Percentiles rank a stretch among this genome's conserved stretches.
Conservation (phyloP, 2,113 vertebrate genomes). For the Mionectes macconnelli region DNA sequence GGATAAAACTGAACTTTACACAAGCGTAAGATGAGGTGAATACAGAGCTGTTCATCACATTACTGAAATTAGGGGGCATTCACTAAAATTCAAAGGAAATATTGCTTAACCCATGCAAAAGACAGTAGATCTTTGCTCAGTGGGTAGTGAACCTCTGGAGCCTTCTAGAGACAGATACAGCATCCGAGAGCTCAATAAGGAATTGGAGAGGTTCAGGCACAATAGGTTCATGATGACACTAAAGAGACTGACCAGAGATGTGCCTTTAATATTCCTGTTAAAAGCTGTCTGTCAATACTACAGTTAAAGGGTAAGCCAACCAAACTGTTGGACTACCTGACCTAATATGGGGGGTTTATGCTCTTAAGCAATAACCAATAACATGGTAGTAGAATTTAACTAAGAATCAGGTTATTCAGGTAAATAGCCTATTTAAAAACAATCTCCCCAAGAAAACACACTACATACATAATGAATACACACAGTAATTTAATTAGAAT, state of each 20-base stretch:
- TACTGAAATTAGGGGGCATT: neutral
- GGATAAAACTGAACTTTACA: neutral
- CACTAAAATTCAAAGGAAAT: neutral
- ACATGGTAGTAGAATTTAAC: neutral
- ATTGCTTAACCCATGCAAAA: neutral
- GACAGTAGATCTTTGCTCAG: fast-evolving
- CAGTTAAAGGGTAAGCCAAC: neutral
- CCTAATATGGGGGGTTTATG: fast-evolving
- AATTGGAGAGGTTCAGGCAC: neutral
- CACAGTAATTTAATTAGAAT: neutral
- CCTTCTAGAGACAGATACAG: neutral
- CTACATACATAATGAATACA: neutral
- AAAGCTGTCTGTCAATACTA: neutral
- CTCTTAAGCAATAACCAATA: neutral
- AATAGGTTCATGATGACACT: fast-evolving
- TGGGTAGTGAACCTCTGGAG: neutral
- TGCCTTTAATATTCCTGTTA: neutral
- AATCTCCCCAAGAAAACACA: neutral
- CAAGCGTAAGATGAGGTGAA: neutral
- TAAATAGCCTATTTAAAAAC: neutral
- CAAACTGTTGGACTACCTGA: neutral
- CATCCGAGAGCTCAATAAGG: neutral
- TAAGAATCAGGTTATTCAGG: neutral
- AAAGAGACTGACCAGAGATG: neutral
- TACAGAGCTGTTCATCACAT: neutral